Conservation (phyloP, 2,113 vertebrate species). For the Melanerpes aurifrons region DNA sequence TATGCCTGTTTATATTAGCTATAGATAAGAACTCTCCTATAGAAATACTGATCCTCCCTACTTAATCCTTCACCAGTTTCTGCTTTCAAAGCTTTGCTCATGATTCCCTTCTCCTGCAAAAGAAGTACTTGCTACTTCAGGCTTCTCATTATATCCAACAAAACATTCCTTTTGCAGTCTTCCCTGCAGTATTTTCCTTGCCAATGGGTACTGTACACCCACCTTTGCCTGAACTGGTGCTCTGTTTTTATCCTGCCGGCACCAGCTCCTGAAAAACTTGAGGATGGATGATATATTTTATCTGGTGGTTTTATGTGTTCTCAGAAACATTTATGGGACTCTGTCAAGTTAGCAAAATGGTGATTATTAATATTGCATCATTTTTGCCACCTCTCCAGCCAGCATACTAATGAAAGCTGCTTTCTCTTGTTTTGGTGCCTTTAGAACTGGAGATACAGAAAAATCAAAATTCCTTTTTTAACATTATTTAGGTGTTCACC, state of each 20-base stretch:
- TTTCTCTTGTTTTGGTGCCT: not conserved
- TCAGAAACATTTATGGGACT: slow-evolving; percentile 30
- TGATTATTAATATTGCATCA: slow-evolving; percentile 4
- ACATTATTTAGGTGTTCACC: not conserved
- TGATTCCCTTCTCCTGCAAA: not conserved
- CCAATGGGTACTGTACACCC: slow-evolving; percentile 18
- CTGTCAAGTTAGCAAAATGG: slow-evolving; percentile 28
- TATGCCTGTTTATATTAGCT: not conserved
- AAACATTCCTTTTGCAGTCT: not conserved
- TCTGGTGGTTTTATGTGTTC: slow-evolving; percentile 33
- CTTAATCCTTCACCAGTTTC: not conserved
- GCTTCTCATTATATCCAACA: slow-evolving; percentile 11
- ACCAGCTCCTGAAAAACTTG: slow-evolving; percentile 30
- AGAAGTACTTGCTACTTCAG: not conserved
- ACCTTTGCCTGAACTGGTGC: slow-evolving; percentile 42
- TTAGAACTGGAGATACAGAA: not conserved
- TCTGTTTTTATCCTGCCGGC: slow-evolving; percentile 35
- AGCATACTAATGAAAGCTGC: not conserved
- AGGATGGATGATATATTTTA: slow-evolving; percentile 54
- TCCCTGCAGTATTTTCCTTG: slow-evolving; percentile 25
- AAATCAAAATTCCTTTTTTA: not conserved
- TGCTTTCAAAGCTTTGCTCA: not conserved
- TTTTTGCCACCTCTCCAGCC: not conserved
- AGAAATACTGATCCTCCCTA: not conserved
- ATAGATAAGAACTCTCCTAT: not conserved